Evolutionary conservation across 2,797 vertebrate species (phyloP).

Genomic region (Sebastes dallii): DNA sequence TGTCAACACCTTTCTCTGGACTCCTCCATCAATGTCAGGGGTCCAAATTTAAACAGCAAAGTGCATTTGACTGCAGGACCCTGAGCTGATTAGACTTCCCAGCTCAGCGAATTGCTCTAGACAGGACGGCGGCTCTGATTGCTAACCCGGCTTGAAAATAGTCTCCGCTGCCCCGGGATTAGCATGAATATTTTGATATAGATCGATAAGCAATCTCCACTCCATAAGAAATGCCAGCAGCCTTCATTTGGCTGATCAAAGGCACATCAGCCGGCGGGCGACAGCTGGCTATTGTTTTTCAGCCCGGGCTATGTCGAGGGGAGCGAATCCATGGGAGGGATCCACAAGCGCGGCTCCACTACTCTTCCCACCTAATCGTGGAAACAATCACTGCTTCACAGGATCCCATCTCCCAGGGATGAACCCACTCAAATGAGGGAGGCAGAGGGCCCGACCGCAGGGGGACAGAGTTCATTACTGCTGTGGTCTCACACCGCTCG

Average conservation of each 20-base stretch:
- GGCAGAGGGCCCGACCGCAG: constrained; percentile 78
- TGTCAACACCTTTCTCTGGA: constrained; percentile 99
- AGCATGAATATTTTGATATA: constrained; percentile 99
- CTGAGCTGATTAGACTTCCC: constrained; percentile 98
- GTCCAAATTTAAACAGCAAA: constrained; percentile 99
- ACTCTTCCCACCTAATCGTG: constrained; percentile 87
- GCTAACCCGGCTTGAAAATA: constrained; percentile 99
- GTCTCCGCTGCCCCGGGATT: constrained; percentile 93
- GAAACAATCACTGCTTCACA: constrained; percentile 93
- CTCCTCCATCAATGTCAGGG: constrained; percentile 99
- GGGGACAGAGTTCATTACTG: constrained; percentile 84
- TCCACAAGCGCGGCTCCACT: constrained; percentile 78
- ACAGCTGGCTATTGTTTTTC: constrained; percentile 98
- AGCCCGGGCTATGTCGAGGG: constrained; percentile 71
- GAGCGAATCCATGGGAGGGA: constrained; percentile 86
- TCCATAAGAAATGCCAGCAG: constrained; percentile 99
- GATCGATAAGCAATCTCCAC: constrained; percentile 99
- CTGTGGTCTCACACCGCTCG: constrained; percentile 56
- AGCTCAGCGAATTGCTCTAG: constrained; percentile 98
- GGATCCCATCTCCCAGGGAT: constrained; percentile 91
- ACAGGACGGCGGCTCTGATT: constrained; percentile 99
- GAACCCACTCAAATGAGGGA: constrained; percentile 87
- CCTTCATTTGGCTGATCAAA: constrained; percentile 99
- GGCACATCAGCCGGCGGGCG: constrained; percentile 90
- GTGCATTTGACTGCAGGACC: constrained; percentile 99